Conservation (phyloP, 2,797 vertebrate species). For the Pangasius larnaudii region DNA sequence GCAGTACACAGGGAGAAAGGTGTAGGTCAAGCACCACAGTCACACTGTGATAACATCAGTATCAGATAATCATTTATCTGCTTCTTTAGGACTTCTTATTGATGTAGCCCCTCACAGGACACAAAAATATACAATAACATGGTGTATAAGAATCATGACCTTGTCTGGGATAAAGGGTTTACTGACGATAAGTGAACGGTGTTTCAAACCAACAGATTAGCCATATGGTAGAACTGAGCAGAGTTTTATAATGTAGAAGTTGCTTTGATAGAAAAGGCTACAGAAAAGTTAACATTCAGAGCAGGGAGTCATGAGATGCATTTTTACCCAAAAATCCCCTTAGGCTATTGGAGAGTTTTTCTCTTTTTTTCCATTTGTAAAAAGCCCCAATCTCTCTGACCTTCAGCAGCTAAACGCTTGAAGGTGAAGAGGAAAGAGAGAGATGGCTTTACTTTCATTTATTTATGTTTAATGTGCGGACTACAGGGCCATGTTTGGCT, state of each 20-base stretch:
- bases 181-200: not conserved
- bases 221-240: not conserved
- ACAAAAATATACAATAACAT: constrained; percentile 1
- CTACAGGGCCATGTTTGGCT: constrained; percentile 39
- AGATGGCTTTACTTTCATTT: constrained; percentile 63
- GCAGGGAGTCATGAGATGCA: constrained; percentile 28
- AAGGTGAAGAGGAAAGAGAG: constrained; percentile 34
- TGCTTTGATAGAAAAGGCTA: constrained; percentile 30
- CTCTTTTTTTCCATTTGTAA: constrained; percentile 62
- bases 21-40: constrained; percentile 19
- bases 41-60: constrained; percentile 41
- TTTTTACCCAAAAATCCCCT: constrained; percentile 39
- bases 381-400: constrained; percentile 59
- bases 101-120: not conserved
- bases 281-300: constrained; percentile 44
- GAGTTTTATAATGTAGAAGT: constrained; percentile 10
- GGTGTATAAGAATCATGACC: not conserved
- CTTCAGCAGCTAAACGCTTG: constrained; percentile 56
- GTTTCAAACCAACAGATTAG: not conserved
- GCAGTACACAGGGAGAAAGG: constrained; percentile 17
- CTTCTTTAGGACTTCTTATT: constrained; percentile 10
- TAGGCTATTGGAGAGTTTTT: constrained; percentile 44
- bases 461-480: constrained; percentile 66
- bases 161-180: not conserved
- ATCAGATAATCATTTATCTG: constrained; percentile 21